Evolutionary conservation across 2,113 vertebrate species (phyloP).

Genomic region (Beaufortia kweichowensis): DNA sequence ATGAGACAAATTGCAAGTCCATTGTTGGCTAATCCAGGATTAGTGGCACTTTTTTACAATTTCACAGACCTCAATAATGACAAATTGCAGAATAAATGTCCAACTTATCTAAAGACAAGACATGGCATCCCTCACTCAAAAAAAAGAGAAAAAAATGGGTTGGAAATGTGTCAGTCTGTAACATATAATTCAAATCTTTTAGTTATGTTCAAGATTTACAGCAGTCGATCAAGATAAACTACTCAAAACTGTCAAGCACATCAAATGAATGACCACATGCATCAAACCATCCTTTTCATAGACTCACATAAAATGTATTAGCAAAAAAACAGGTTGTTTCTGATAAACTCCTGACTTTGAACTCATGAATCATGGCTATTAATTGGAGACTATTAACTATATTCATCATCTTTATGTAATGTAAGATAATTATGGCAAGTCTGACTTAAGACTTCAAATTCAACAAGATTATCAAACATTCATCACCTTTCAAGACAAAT

Average conservation of each 20-base stretch:
- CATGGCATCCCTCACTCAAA: not conserved
- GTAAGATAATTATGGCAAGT: too few species aligned
- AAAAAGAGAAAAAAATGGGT: not conserved
- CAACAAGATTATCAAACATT: not conserved
- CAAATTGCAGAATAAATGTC: conserved; percentile 25
- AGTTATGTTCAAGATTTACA: not conserved
- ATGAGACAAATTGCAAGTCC: conserved; percentile 31
- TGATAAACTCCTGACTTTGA: not conserved
- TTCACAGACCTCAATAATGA: conserved; percentile 3
- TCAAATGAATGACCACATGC: not conserved
- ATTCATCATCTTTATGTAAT: too few species aligned
- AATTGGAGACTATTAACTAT: too few species aligned
- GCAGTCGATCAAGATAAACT: not conserved
- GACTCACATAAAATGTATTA: not conserved
- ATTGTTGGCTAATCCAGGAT: conserved; percentile 54
- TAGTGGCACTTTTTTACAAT: conserved; percentile 44
- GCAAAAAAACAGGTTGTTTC: not conserved
- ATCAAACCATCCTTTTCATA: not conserved
- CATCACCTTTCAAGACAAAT: too few species aligned
- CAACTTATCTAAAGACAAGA: not conserved
- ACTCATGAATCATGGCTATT: not conserved
- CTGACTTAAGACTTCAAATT: not conserved
- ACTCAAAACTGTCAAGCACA: conserved; percentile 13
- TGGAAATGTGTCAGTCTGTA: not conserved
- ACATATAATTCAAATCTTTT: not conserved